These are phyloP conservation scores for Eriosoma lanigerum DNA, from an alignment of 1,140 invertebrate genomes.

Conservation along the genomic window DNA sequence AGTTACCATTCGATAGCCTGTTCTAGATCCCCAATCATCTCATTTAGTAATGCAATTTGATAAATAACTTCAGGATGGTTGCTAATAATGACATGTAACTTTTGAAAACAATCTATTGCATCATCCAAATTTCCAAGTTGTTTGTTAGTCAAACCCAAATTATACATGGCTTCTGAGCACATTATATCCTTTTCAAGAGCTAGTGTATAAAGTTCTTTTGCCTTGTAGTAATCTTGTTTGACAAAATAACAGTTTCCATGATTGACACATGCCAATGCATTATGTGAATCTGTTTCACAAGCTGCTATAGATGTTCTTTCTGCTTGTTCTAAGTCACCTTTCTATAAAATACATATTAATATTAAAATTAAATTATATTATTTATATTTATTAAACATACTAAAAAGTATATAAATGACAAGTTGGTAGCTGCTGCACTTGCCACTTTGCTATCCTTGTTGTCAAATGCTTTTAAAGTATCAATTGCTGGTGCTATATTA, in stretches of 20 bases:
- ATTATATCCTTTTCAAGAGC: conserved; percentile 80
- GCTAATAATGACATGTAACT: conserved; percentile 75
- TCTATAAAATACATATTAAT: conserved; percentile 60
- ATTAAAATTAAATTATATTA: not conserved
- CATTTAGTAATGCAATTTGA: conserved; percentile 82
- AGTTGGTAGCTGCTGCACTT: conserved; percentile 83
- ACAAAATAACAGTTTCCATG: conserved; percentile 80
- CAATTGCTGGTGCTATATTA: conserved; percentile 80
- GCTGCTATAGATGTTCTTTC: conserved; percentile 78
- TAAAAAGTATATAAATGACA: conserved; percentile 86
- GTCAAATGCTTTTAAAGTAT: conserved; percentile 86
- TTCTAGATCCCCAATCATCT: conserved; percentile 72
- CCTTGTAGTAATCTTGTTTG: conserved; percentile 73
- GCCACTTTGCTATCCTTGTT: conserved; percentile 82
- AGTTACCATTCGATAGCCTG: conserved; percentile 71
- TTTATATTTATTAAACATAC: conserved; percentile 60
- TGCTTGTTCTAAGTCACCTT: conserved; percentile 82
- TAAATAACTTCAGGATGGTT: conserved; percentile 83
- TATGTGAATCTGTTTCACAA: conserved; percentile 76
- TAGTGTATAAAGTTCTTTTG: conserved; percentile 73
- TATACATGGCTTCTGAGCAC: conserved; percentile 89
- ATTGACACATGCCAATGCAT: conserved; percentile 84
- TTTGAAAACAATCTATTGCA: conserved; percentile 78
- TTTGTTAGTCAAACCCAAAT: conserved; percentile 70
- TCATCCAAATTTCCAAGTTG: conserved; percentile 62